Evolutionary conservation across 2,113 vertebrate genomes (phyloP), one percentile per base, ranked within the genome.

Genomic region (Gorsachius goisagi): DNA sequence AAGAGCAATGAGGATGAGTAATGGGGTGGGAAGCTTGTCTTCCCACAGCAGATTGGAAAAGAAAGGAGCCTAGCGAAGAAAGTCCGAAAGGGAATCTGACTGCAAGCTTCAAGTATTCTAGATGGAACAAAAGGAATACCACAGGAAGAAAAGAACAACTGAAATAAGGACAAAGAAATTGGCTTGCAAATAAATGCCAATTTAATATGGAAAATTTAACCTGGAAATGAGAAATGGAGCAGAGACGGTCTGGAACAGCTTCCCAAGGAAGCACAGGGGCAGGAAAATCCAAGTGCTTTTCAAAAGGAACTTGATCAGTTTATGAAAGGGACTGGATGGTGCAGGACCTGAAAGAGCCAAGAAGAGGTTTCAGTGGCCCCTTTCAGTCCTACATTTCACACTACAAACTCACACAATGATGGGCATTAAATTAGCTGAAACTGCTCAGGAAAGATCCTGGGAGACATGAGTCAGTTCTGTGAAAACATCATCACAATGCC

Each of bases 171-270:
- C 60, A 93, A 95, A 94, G 84, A 94, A 89, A 91, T 4, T 62
- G 45, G 77, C 93, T 93, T 88, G 66, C 62, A 93, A 88, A 91
- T 33, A 96, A 95, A 91, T 79, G 77, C 49, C 85, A 60, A 82
- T 84, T 93, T 74, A 84, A 95, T 80, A 87, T 21, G 56, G 81
- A 91, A 94, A 96, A 95, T 91, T 96, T 88, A 96, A 94, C 66
- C 49, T 83, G 89, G 78, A 91, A 96, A 93, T 83, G 41, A 71
- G 45, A 93, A 95, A 89, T 16, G 62, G 47, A 91, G 91, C 81
- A 87, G 64, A 91, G 64, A 84, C 23, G 60, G 49, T 44, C 53
- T 60, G 73, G 53, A 94, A 94, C 30, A 88, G 69, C 58, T 93
- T 93, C 49, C 56, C 66, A 89, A 76, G 53, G 30, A 94, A 96